phyloP scores from a whole-genome alignment of 35 echinoderm and acorn worm species.

The Heliocidaris erythrogramma region DNA sequence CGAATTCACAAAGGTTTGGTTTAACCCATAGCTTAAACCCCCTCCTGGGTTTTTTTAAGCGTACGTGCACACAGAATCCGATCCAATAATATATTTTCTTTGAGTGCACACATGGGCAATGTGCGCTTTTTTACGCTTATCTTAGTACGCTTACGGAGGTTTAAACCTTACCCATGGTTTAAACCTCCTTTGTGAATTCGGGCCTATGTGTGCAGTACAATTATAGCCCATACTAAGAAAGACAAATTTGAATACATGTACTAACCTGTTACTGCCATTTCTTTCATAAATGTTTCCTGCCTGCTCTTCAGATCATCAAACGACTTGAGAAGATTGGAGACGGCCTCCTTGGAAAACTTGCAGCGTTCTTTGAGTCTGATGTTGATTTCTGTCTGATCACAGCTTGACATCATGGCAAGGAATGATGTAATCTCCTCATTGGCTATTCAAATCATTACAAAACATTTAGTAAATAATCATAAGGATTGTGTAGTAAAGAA shows the following conservation, averaged over 20 bases:
- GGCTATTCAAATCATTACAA: background rate
- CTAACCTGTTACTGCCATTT: slow-evolving; percentile 77
- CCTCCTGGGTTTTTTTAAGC: too few species aligned
- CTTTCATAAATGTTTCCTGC: slow-evolving; percentile 58
- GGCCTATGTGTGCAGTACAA: too few species aligned
- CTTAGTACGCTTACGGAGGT: too few species aligned
- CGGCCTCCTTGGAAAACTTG: slow-evolving; percentile 80
- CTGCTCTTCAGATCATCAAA: slow-evolving; percentile 72
- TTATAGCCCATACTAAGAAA: background rate
- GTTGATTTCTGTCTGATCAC: slow-evolving; percentile 88
- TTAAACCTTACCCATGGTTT: too few species aligned
- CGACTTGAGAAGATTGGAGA: slow-evolving; percentile 57
- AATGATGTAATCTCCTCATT: slow-evolving; percentile 69
- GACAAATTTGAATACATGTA: background rate
- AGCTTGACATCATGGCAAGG: slow-evolving; percentile 73
- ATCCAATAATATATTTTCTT: too few species aligned
- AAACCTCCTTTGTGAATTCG: too few species aligned
- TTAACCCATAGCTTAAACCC: too few species aligned
- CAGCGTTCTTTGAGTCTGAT: slow-evolving; percentile 65
- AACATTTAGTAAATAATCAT: background rate
- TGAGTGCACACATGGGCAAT: too few species aligned
- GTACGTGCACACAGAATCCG: too few species aligned
- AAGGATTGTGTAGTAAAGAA: background rate
- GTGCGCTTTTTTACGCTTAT: too few species aligned
- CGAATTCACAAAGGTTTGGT: too few species aligned